Base-by-base conservation (phyloP, 2,888 invertebrate species). In the Meiosimyza decipiens region DNA sequence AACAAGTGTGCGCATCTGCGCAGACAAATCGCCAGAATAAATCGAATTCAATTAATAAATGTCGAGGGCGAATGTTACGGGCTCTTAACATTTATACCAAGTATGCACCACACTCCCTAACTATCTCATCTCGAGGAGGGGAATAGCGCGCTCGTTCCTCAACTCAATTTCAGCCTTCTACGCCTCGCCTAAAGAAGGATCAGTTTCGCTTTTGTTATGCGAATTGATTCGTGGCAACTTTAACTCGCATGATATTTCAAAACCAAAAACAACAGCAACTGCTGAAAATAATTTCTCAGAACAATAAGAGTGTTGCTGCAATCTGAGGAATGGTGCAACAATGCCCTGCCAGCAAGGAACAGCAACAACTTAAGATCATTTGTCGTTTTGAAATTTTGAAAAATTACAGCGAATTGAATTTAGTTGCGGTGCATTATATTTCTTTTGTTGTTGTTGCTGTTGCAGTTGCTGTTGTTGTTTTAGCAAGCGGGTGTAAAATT, bases 21-120 rank as follows among this genome's bases (percentile, higher is more conserved):
- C 54, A 70, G 70, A 70, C 63, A 70, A 70, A 70, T 70, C 70
- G 52, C 54, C 70, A 76, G 80, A 83, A 84, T 84, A 85, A 84
- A 84, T 84, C 84, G 84, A 84, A 83, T 83, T 84, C 84, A 85
- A 84, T 84, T 84, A 84, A 84, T 84, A 84, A 85, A 84, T 84
- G 84, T 84, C 85, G 80, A 81, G 82, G 77, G 83, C 79, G 81
- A 81, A 82, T 82, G 81, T 78, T 80, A 82, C 78, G 72, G 49
- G 77, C 80, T 70, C 54, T 52, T 22, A 28, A 59, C 22, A 75
- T 74, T 77, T 50, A 49, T 16, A 73, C 81, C 79, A 77, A 72
- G 73, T 64, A 18, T 33, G 59, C 40, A 22, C 54, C 40, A 33
- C 66, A 9, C 40, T 40, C 40, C 1, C 40, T 9, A 40, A 40